A percentile compares a stretch with the other conserved stretches of the same genome.
Evolutionary conservation across 1,140 invertebrate genomes (phyloP).

Genomic region (Argopecten irradians): DNA sequence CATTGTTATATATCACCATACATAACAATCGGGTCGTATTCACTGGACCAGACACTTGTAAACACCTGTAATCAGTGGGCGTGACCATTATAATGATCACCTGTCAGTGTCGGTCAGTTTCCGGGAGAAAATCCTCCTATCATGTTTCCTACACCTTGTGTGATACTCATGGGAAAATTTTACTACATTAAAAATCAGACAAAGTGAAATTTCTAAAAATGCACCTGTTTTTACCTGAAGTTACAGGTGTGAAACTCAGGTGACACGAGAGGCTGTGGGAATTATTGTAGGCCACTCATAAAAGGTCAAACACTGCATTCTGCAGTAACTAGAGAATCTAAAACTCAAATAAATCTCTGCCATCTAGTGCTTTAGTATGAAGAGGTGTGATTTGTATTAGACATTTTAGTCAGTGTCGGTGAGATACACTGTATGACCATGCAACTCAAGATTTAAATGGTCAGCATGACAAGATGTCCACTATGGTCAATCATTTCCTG

Average conservation of each 20-base stretch:
- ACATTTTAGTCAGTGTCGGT: no score
- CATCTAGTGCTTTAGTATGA: background rate
- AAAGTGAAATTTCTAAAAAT: background rate
- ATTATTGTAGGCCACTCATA: background rate
- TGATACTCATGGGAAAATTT: conserved; percentile 9
- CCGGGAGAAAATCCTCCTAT: background rate
- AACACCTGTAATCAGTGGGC: background rate
- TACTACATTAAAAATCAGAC: background rate
- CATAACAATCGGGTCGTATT: background rate
- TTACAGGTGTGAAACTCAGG: background rate
- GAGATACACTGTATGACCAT: no score
- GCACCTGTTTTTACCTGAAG: background rate
- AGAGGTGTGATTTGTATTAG: background rate
- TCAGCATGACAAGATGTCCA: background rate
- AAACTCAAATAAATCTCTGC: background rate
- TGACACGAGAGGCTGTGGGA: background rate
- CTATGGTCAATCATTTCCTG: background rate
- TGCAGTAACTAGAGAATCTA: background rate
- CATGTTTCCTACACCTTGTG: background rate
- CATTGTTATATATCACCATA: background rate
- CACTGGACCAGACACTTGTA: background rate
- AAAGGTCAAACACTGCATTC: background rate
- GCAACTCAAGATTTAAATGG: background rate
- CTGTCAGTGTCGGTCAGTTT: background rate
- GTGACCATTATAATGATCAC: background rate